Conservation (phyloP, 2,113 vertebrate species). For the Acanthochromis polyacanthus region DNA sequence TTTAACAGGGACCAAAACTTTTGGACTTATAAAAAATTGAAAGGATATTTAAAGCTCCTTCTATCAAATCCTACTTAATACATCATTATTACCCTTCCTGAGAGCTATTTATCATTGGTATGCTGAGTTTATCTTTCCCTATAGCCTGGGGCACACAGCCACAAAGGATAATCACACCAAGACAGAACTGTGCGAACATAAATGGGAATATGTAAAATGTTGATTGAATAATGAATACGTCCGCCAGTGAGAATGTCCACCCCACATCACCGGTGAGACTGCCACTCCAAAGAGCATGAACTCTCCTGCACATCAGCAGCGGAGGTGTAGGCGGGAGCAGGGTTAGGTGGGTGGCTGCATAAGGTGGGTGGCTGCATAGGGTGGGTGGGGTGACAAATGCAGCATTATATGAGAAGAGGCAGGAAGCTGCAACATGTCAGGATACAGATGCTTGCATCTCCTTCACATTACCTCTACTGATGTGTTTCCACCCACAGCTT, state of each 20-base stretch:
- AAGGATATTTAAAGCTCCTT: constrained; percentile 28
- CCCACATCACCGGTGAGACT: constrained; percentile 53
- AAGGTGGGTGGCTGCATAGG: not conserved
- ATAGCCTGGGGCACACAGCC: constrained; percentile 33
- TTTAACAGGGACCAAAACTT: constrained; percentile 2
- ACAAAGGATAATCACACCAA: constrained; percentile 54
- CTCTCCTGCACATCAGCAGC: constrained; percentile 48
- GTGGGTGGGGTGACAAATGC: constrained; percentile 65
- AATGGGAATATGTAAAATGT: constrained; percentile 59
- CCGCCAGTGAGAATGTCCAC: constrained; percentile 22
- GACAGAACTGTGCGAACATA: constrained; percentile 58
- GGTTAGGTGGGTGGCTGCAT: not conserved
- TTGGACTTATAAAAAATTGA: constrained; percentile 25
- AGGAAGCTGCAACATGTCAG: constrained; percentile 69
- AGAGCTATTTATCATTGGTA: constrained; percentile 47
- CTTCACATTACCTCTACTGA: constrained; percentile 57
- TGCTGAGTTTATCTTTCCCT: constrained; percentile 45
- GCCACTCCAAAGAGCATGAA: constrained; percentile 65
- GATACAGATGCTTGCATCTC: constrained; percentile 69
- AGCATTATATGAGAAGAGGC: constrained; percentile 73
- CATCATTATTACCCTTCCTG: constrained; percentile 38
- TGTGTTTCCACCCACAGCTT: constrained; percentile 75
- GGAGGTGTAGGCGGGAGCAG: constrained; percentile 59
- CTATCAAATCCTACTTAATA: constrained; percentile 31
- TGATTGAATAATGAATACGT: constrained; percentile 76